phyloP scores from a whole-genome alignment of 2,113 vertebrate species.

The Thamnaconus septentrionalis region DNA sequence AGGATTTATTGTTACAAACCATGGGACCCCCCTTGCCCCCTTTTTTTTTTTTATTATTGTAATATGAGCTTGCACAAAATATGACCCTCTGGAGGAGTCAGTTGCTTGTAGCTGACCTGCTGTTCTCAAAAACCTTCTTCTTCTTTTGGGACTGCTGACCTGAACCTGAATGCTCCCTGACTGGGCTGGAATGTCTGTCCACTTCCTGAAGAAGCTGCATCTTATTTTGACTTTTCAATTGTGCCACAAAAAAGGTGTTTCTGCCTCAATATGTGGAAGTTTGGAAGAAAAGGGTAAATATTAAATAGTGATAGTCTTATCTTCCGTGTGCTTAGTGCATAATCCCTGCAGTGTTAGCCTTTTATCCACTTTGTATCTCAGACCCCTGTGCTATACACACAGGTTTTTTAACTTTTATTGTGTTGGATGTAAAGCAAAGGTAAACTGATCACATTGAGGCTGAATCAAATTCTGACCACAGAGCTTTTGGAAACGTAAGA shows the following conservation, averaged over 20 bases:
- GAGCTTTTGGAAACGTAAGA: background rate
- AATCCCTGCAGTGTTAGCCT: background rate
- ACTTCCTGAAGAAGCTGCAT: slow-evolving; percentile 34
- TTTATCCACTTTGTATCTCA: background rate
- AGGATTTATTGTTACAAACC: too few species aligned
- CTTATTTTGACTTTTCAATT: slow-evolving; percentile 3
- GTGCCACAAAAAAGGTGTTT: slow-evolving; percentile 27
- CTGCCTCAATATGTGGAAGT: background rate
- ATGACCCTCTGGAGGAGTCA: background rate
- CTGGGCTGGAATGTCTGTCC: slow-evolving; percentile 35
- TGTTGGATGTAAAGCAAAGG: slow-evolving; percentile 3
- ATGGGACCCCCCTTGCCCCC: too few species aligned
- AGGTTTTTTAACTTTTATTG: background rate
- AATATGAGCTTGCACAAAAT: too few species aligned
- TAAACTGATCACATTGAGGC: background rate
- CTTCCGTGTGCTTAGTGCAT: background rate
- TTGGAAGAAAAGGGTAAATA: slow-evolving; percentile 31
- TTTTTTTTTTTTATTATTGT: too few species aligned
- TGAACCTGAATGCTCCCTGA: slow-evolving; percentile 13
- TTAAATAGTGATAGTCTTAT: slow-evolving; percentile 26
- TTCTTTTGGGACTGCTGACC: slow-evolving; percentile 5
- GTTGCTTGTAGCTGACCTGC: background rate
- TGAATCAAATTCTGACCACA: background rate
- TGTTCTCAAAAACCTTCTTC: slow-evolving; percentile 6
- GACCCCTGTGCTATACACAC: background rate